Base-by-base conservation (phyloP, 2,888 invertebrate species). In the Ennomos erosarius region DNA sequence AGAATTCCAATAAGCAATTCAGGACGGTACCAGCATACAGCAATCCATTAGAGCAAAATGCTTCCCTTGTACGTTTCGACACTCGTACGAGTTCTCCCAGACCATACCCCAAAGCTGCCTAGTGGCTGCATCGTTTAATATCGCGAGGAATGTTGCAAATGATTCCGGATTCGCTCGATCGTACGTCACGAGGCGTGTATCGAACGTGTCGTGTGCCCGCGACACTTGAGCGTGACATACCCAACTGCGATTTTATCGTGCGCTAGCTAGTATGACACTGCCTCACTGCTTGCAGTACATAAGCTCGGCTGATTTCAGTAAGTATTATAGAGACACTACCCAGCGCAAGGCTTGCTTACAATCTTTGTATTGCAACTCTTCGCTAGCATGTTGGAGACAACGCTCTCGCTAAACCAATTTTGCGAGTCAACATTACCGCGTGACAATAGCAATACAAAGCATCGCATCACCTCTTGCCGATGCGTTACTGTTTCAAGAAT, bases 141-240 rank as follows among this genome's bases (percentile, higher is more conserved):
- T 68, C 46, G 51, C 48, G 56, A 39, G 61, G 59, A 63, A 61
- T 61, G 58, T 55, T 58, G 48, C 55, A 45, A 62, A 60, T 55
- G 46, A 59, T 46, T 62, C 43, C 51, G 38, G 42, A 51, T 40
- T 47, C 42, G 36, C 43, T 39, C 10, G 39, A 40, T 47, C 55
- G 51, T 13, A 40, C 12, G 55, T 47, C 47, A 51, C 35, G 44
- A 12, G 43, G 55, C 51, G 43, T 60, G 59, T 55, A 43, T 38
- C 42, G 37, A 56, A 54, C 56, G 44, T 54, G 53, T 57, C 50
- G 45, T 46, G 54, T 26, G 53, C 44, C 49, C 34, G 61, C 57
- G 53, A 61, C 53, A 48, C 36, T 51, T 36, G 10, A 44, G 45
- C 55, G 52, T 53, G 49, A 44, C 52, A 56, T 43, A 33, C 49